Percentiles rank a stretch among this genome's conserved stretches.
phyloP scores from a whole-genome alignment of 2,797 vertebrate species.

The Argyrosomus regius region DNA sequence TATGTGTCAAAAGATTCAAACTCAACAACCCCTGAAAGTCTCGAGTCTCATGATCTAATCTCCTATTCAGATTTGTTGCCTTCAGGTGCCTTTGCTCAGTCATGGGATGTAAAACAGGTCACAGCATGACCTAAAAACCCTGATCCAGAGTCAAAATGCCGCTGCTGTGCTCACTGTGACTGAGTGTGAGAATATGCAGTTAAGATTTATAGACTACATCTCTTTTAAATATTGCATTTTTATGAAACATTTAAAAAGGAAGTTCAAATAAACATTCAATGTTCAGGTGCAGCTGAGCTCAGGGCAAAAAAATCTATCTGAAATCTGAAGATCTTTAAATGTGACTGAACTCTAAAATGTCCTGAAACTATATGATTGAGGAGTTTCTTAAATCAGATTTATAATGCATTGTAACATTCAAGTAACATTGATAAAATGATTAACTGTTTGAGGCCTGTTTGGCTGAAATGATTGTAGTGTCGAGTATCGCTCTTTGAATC shows the following conservation, averaged over 20 bases:
- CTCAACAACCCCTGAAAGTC: conserved; percentile 13
- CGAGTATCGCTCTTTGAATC: no score
- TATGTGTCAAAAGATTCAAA: conserved; percentile 12
- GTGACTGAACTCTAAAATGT: background rate
- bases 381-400: no score
- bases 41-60: conserved; percentile 40
- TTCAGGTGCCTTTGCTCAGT: conserved; percentile 49
- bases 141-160: conserved; percentile 29
- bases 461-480: no score
- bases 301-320: background rate
- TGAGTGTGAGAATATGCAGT: background rate
- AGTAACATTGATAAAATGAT: no score
- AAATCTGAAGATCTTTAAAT: background rate
- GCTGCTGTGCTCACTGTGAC: conserved; percentile 13
- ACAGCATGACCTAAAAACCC: conserved; percentile 3
- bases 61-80: conserved; percentile 54
- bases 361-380: background rate
- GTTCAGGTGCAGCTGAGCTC: background rate
- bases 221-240: background rate
- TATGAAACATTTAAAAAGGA: background rate
- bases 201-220: background rate
- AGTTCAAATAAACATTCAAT: background rate
- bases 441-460: no score
- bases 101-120: conserved; percentile 21
- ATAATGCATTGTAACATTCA: no score